Conservation (phyloP, 1,140 invertebrate genomes). For the Drosophila seguyi region DNA sequence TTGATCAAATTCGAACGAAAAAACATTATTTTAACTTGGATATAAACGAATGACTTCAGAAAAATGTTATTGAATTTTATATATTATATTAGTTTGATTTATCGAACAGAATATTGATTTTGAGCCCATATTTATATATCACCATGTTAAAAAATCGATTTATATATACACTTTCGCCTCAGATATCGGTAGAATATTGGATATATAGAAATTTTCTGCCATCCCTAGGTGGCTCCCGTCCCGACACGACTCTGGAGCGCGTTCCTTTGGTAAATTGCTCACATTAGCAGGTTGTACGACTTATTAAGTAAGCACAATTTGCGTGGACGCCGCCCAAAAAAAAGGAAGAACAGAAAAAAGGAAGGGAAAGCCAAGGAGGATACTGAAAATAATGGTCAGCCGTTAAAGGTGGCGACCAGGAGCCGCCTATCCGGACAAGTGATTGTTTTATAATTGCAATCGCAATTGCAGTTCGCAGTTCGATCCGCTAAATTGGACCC, state of each 20-base stretch:
- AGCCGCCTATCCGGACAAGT: constrained; percentile 78
- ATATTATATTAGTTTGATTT: too few species aligned
- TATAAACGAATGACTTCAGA: too few species aligned
- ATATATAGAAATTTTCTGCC: background rate
- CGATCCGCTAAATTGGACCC: constrained; percentile 78
- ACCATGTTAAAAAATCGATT: too few species aligned
- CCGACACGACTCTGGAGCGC: constrained; percentile 43
- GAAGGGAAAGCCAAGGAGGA: constrained; percentile 24
- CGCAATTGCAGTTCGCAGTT: constrained; percentile 79
- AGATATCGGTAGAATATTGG: too few species aligned
- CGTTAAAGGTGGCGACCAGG: constrained; percentile 78
- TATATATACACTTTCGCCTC: too few species aligned
- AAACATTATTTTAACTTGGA: too few species aligned
- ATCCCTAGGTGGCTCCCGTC: constrained; percentile 27
- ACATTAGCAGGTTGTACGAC: constrained; percentile 85
- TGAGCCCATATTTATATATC: too few species aligned
- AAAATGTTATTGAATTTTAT: too few species aligned
- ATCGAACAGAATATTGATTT: too few species aligned
- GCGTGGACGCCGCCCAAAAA: constrained; percentile 79
- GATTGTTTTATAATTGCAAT: constrained; percentile 85
- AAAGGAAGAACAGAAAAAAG: background rate
- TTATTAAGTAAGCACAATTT: constrained; percentile 85
- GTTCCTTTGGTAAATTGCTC: constrained; percentile 84
- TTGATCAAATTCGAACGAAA: too few species aligned
- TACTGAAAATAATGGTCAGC: constrained; percentile 73